Evolutionary conservation across 2,888 invertebrate genomes (phyloP), one percentile per base, ranked within the genome.

Genomic region (Eueremaeus valkanovi): DNA sequence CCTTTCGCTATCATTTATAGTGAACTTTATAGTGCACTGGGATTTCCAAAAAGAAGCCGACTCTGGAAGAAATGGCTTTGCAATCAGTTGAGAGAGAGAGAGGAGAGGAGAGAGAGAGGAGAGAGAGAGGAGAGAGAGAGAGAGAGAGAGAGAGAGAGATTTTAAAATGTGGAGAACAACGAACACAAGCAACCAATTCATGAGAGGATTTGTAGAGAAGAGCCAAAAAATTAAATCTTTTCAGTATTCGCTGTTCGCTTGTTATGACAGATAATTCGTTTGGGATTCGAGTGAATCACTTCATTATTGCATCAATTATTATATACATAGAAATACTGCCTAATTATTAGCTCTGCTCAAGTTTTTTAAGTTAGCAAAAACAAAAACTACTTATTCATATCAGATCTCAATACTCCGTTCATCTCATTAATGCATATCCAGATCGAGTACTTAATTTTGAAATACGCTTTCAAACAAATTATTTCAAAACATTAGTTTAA

Each of bases 11-110:
- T 36, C 61, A 61, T 29, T 61, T 61, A 9, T 13, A 61, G 13
- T 61, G 29, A n/a, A 61, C 61, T 29, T 66, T 31, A n/a, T 21
- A 21, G 18, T 36, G 33, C 66, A n/a, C 36, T 66, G 66, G 66
- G 36, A 66, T 66, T 66, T 66, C n/a, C 16, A 16, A 66, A 66
- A 66, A 66, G 66, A 36, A n/a, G 36, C 66, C 66, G 66, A 66
- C 66, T 36, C n/a, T 66, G 13, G 36, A 33, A 31, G 9, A 16
- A n/a, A 66, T 21, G 18, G 61, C 21, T 61, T 31, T 31, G 24
- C 18, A 51, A n/a, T 16, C 18, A 51, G 51, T n/a, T n/a, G 66
- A 66, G 66, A 66, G 66, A 66, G 66, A 66, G 66, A 61, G 61
- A 61, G 61, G 31, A 31, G 31, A 31, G 31, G 61, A 61, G 61